These are phyloP conservation scores for Tachycineta bicolor DNA, from an alignment of 2,113 vertebrate species.

Conservation along the genomic window DNA sequence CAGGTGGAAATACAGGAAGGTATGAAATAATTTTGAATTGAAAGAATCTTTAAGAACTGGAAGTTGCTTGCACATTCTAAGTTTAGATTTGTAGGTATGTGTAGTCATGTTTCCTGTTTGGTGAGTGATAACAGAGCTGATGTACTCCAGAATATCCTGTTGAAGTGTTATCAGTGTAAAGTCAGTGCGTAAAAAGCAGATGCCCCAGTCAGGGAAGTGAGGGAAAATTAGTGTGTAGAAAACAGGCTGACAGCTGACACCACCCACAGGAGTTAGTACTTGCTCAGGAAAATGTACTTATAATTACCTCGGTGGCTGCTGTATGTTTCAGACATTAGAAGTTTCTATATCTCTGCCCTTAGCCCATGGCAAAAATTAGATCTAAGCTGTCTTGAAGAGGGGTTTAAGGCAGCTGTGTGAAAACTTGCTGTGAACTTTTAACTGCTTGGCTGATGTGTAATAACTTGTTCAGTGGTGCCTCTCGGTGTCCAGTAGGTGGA, in stretches of 20 bases:
- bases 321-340: neutral
- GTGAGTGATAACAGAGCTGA: neutral
- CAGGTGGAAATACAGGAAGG: neutral
- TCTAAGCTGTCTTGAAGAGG: neutral
- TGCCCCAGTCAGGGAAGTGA: neutral
- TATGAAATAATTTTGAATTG: neutral
- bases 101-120: neutral
- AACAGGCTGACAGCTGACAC: neutral
- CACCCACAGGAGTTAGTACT: neutral
- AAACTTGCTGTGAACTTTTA: neutral
- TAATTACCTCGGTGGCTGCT: neutral
- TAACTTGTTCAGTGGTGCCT: neutral
- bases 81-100: neutral
- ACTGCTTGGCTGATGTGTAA: fast-evolving
- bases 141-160: neutral
- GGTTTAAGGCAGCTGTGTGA: neutral
- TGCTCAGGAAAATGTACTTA: neutral
- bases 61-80: neutral
- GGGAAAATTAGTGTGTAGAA: neutral
- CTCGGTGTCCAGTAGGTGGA: neutral
- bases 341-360: neutral
- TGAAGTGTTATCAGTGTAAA: neutral
- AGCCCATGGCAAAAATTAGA: neutral
- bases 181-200: neutral
- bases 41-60: neutral